Conservation (phyloP, 2,888 invertebrate genomes). For the Lydus trimaculatus region DNA sequence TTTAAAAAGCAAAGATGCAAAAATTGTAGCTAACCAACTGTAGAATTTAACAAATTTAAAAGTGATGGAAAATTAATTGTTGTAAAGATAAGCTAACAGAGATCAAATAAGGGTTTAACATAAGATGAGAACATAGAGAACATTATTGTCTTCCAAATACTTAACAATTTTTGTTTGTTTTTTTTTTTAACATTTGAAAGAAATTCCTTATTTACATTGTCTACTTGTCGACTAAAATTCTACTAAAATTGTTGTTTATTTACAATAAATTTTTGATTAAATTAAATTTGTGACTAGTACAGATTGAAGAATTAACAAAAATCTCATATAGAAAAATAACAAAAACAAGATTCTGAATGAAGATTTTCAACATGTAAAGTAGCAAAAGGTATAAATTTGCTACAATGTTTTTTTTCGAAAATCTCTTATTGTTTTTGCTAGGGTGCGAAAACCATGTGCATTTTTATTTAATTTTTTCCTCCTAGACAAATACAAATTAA, state of each 20-base stretch:
- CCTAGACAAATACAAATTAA: slow-evolving; percentile 40
- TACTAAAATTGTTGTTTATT: slow-evolving; percentile 19
- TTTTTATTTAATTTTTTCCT: slow-evolving; percentile 29
- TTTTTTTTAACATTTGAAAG: slow-evolving; percentile 24
- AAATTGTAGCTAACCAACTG: background rate
- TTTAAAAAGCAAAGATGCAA: slow-evolving; percentile 20
- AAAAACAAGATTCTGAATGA: slow-evolving; percentile 4
- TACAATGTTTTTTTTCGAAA: slow-evolving; percentile 37
- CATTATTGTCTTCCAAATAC: slow-evolving; percentile 51
- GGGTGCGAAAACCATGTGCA: slow-evolving; percentile 47
- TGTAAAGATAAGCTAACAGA: background rate
- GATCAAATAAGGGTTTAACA: background rate
- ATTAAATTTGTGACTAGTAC: slow-evolving; percentile 18
- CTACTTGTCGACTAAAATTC: slow-evolving; percentile 26
- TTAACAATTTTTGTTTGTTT: slow-evolving; percentile 36
- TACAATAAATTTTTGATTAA: slow-evolving; percentile 21
- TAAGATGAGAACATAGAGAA: slow-evolving; percentile 35
- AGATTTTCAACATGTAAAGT: slow-evolving; percentile 26
- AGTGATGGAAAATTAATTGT: background rate
- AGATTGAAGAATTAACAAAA: background rate
- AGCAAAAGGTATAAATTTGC: slow-evolving; percentile 33
- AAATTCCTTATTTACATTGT: slow-evolving; percentile 35
- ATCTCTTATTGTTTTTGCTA: slow-evolving; percentile 29
- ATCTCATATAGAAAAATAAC: slow-evolving; percentile 15
- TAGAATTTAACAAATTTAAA: background rate